Evolutionary conservation across 1,140 invertebrate species (phyloP).

Genomic region (Micrasema minimum): DNA sequence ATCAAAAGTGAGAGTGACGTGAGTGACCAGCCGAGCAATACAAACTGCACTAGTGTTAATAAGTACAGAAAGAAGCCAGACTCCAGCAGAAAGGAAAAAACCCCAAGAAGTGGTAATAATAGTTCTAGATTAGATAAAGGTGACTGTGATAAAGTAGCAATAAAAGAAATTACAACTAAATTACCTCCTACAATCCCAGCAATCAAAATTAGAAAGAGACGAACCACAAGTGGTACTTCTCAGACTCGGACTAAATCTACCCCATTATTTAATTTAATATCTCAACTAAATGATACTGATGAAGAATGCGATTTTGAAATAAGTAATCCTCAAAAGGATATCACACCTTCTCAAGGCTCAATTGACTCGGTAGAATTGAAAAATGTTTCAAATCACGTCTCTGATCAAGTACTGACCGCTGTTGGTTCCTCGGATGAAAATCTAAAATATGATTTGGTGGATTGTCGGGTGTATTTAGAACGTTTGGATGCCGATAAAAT

Average conservation of each 20-base stretch:
- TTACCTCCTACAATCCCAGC: slow-evolving; percentile 13
- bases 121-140: slow-evolving; percentile 26
- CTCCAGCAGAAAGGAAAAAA: slow-evolving; percentile 22
- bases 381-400: neutral
- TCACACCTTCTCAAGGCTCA: neutral
- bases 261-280: slow-evolving; percentile 42
- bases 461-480: slow-evolving; percentile 39
- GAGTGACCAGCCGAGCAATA: neutral
- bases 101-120: slow-evolving; percentile 28
- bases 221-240: slow-evolving; percentile 7
- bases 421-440: slow-evolving; percentile 5
- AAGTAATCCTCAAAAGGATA: slow-evolving; percentile 19
- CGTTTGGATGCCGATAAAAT: slow-evolving; percentile 32
- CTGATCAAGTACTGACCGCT: neutral
- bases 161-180: slow-evolving; percentile 16
- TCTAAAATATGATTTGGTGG: slow-evolving; percentile 41
- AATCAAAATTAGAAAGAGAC: slow-evolving; percentile 22
- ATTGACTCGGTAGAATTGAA: neutral
- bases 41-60: slow-evolving; percentile 9
- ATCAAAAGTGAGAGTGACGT: slow-evolving; percentile 29
- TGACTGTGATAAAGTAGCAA: slow-evolving; percentile 24
- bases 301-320: slow-evolving; percentile 44
- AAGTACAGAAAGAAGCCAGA: slow-evolving; percentile 9
- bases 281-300: slow-evolving; percentile 40
- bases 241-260: slow-evolving; percentile 16